These are phyloP conservation scores for Pseudomyrmex cubaensis DNA, from an alignment of 1,140 invertebrate species.

Conservation along the genomic window DNA sequence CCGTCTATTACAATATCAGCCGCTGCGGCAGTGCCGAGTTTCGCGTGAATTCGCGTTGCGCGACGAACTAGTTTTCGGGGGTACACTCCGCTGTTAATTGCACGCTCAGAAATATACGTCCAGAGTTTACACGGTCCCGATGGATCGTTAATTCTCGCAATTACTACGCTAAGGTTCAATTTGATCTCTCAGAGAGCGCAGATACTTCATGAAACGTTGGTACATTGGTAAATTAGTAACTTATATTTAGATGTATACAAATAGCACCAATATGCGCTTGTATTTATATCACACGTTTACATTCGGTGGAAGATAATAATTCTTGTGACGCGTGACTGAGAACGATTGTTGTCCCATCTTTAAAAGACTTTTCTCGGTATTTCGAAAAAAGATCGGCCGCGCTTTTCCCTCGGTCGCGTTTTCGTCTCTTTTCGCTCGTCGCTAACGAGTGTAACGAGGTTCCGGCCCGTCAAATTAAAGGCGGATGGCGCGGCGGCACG, in stretches of 20 bases:
- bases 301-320: neutral
- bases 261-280: no score
- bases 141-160: neutral
- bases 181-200: neutral
- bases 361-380: constrained; percentile 24
- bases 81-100: constrained; percentile 13
- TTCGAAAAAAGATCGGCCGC: constrained; percentile 1
- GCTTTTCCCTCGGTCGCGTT: constrained; percentile 44
- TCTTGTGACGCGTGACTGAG: constrained; percentile 6
- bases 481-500: constrained; percentile 57
- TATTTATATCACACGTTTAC: neutral
- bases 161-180: neutral
- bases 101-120: neutral
- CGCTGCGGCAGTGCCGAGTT: constrained; percentile 42
- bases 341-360: neutral
- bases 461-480: constrained; percentile 72
- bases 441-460: constrained; percentile 70
- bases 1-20: constrained; percentile 81
- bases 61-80: constrained; percentile 16
- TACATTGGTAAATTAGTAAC: neutral
- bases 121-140: neutral
- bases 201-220: neutral
- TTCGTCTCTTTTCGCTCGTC: constrained; percentile 54
- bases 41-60: constrained; percentile 23
- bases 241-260: no score